Evolutionary conservation across 1,140 invertebrate species (phyloP).

Genomic region (Leptopilina clavipes): DNA sequence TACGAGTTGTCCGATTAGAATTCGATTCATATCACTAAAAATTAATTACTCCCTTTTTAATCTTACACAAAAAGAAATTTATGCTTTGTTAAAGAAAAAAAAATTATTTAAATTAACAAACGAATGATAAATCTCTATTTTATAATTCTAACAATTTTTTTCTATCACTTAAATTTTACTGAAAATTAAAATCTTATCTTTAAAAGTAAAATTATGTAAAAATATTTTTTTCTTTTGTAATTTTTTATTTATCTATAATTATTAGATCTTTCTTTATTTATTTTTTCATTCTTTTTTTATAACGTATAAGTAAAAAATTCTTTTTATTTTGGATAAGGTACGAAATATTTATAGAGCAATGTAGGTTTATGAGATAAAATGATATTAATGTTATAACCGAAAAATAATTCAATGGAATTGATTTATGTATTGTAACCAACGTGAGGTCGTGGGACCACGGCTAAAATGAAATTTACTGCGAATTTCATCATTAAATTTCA

Average conservation of each 20-base stretch:
- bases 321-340: neutral
- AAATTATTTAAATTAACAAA: too few species aligned
- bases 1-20: neutral
- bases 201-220: too few species aligned
- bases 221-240: too few species aligned
- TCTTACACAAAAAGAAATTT: neutral
- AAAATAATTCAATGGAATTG: conserved; percentile 6
- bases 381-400: neutral
- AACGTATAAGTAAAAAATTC: too few species aligned
- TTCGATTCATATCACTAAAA: conserved; percentile 11
- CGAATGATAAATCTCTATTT: too few species aligned
- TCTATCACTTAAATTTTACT: too few species aligned
- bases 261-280: too few species aligned
- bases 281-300: too few species aligned
- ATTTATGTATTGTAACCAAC: neutral
- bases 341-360: neutral
- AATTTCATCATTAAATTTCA: conserved; percentile 10
- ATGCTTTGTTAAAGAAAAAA: too few species aligned
- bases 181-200: too few species aligned
- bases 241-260: too few species aligned
- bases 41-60: neutral
- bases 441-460: neutral
- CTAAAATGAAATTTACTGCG: conserved; percentile 3
- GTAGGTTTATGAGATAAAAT: neutral
- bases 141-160: too few species aligned